phyloP scores from a whole-genome alignment of 2,113 vertebrate genomes.

The Epinephelus cyanopodus region DNA sequence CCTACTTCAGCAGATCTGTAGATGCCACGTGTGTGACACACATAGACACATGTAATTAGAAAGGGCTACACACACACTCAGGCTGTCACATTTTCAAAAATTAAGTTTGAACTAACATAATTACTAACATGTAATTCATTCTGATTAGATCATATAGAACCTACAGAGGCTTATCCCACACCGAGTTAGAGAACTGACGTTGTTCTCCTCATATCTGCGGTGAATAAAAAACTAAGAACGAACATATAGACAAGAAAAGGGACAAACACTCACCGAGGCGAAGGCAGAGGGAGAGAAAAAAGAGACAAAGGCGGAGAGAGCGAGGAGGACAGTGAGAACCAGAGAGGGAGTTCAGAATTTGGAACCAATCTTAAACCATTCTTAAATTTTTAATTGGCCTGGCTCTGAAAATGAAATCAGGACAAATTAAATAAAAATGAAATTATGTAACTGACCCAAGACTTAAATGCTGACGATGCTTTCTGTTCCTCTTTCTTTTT shows the following conservation, averaged over 20 bases:
- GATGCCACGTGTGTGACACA: constrained; percentile 40
- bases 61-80: constrained; percentile 10
- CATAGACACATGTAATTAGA: background rate
- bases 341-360: constrained; percentile 27
- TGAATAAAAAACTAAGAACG: background rate
- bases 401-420: constrained; percentile 41
- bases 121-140: background rate
- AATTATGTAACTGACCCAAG: constrained; percentile 33
- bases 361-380: constrained; percentile 44
- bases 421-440: constrained; percentile 47
- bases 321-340: background rate
- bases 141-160: background rate
- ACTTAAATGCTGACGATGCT: background rate
- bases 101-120: background rate
- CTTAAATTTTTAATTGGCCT: constrained; percentile 62
- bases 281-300: background rate
- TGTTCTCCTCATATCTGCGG: background rate
- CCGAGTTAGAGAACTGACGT: background rate
- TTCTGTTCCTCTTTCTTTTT: background rate
- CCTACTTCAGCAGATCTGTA: constrained; percentile 40
- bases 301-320: background rate
- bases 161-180: background rate
- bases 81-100: background rate
- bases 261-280: background rate
- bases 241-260: background rate